Base-by-base conservation (phyloP, 2,888 invertebrate genomes). In the Hyposoter dolosus region DNA sequence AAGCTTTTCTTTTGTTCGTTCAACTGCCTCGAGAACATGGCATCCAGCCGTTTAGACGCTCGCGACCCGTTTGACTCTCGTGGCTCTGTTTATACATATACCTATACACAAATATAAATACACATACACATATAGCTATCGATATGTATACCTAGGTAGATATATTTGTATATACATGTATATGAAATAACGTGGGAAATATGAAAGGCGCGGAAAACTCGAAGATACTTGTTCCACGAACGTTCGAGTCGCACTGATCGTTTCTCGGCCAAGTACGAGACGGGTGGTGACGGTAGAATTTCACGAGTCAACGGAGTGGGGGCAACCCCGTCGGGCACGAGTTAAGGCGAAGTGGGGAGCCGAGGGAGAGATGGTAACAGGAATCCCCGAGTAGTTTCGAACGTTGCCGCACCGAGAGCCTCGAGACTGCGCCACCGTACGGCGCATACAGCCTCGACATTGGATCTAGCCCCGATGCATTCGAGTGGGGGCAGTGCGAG, bases 341-440 rank as follows among this genome's bases (percentile, higher is more conserved):
- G 77, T 77, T 69, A 63, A 53, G 66, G 81, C 45, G 76, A 65
- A 63, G 50, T 47, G 32, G 12, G 19, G 12, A 28, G 53, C 10
- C 40, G 15, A 19, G 28, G 47, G 60, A 7, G 68, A 10, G 19
- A 47, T n/a, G 72, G 47, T 40, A 72, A 35, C 53, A 32, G 65
- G 78, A 75, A 84, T 32, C 60, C 56, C 35, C 74, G 68, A 60
- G 68, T 81, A 82, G 76, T 76, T 80, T 50, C 84, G 77, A 77
- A 72, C 68, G 69, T 80, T 65, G 65, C 78, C 79, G 79, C 83
- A 82, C 60, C 79, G 56, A 66, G 40, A 66, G 84, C 68, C 80
- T 63, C 82, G 87, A 81, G 86, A 69, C 86, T 86, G 89, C 89
- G 89, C 89, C 89, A 89, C 88, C 89, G 83, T 87, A 88, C 89